Evolutionary conservation across 2,113 vertebrate species (phyloP), one percentile per base, ranked within the genome.

Genomic region (Toxotes jaculatrix): DNA sequence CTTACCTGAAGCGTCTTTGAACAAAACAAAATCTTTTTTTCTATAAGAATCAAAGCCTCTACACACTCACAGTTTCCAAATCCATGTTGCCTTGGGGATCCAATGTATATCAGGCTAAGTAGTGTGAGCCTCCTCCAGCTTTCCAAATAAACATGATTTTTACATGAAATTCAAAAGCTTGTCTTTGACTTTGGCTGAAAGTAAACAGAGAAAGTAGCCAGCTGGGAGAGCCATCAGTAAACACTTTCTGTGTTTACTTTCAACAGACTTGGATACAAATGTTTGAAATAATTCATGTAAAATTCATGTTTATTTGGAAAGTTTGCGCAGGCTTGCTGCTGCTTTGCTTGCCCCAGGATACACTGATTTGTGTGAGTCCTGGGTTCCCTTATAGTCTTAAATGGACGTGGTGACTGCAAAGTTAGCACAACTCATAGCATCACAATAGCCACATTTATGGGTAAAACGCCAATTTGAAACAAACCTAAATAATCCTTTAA

Each of bases 111-210:
- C 27, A 27, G 27, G 27, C 27, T 27, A 27, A 27, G 27, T 1
- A 27, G 27, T 27, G 27, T 27, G 9, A 40, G 38, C 38, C 38
- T 40, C 8, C 38, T 47, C 16, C 38, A 23, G 38, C 5, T 64
- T 64, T 42, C 19, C 21, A 42, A 64, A 64, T 43, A 64, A 64
- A 64, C 61, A 23, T n/a, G 21, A n/a, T n/a, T 64, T 40, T n/a
- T 42, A 23, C 2, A 36, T 64, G n/a, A 40, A 43, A 12, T 43
- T 43, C 42, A 43, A 43, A 10, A 12, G 42, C 42, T 43, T 43
- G 12, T 43, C 11, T 16, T 47, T 49, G 16, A 49, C 45, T 49
- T 6, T 17, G 16, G 5, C 38, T 7, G 1, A 4, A 64, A 23
- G 62, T 64, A 43, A 64, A 64, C n/a, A 64, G 21, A 40, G 38